Conservation (phyloP, 2,888 invertebrate genomes). For the Synanthedon vespiformis region DNA sequence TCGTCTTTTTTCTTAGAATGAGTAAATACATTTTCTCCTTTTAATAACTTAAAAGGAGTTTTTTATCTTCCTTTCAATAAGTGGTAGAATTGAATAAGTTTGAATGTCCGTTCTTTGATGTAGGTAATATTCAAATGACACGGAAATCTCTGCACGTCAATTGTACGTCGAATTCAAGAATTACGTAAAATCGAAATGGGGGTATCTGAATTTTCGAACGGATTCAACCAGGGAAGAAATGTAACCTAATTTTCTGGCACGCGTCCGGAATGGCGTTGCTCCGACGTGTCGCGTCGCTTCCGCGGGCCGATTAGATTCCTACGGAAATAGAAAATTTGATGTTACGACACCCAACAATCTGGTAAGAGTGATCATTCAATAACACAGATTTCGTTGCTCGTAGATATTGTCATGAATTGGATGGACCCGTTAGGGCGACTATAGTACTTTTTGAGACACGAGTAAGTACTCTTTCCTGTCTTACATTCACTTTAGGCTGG, state of each 20-base stretch:
- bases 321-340: conserved; percentile 48
- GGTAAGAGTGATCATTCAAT: conserved; percentile 32
- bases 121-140: conserved; percentile 1
- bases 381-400: conserved; percentile 8
- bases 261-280: conserved; percentile 20
- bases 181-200: conserved; percentile 36
- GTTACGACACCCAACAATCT: conserved; percentile 40
- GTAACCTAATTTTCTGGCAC: conserved; percentile 54
- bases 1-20: no score
- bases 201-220: conserved; percentile 43
- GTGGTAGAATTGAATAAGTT: no score
- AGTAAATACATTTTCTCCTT: no score
- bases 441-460: background rate
- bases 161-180: conserved; percentile 37
- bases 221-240: conserved; percentile 25
- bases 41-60: no score
- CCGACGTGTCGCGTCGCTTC: conserved; percentile 19
- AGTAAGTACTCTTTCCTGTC: background rate
- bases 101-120: background rate
- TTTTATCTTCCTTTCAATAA: no score
- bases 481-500: background rate
- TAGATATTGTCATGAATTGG: background rate
- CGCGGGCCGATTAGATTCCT: conserved; percentile 41
- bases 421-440: background rate
- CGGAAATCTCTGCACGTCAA: conserved; percentile 23